Evolutionary conservation across 2,797 vertebrate species (phyloP).

Genomic region (Amblyopsis hoosieri): DNA sequence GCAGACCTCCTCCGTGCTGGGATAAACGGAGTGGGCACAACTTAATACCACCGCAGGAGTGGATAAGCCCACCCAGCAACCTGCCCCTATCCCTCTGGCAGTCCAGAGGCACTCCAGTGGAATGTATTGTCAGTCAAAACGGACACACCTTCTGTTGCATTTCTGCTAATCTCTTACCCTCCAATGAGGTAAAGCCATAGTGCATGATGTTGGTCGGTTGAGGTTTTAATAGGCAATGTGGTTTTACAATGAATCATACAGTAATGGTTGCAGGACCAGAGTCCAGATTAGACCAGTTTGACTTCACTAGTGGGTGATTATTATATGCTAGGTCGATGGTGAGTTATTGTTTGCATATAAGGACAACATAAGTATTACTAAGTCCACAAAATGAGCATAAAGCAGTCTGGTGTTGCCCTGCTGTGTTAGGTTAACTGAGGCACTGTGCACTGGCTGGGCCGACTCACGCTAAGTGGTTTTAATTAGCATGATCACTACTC

Average conservation of each 20-base stretch:
- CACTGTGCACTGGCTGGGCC: constrained; percentile 43
- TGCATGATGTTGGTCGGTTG: background rate
- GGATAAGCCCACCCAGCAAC: constrained; percentile 72
- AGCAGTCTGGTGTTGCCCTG: constrained; percentile 25
- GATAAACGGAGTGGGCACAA: constrained; percentile 61
- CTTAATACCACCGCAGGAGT: constrained; percentile 74
- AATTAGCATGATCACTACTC: constrained; percentile 58
- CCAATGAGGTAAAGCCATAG: background rate
- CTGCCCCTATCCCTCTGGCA: constrained; percentile 48
- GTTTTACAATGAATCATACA: too few species aligned
- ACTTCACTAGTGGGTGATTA: too few species aligned
- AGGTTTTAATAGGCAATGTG: background rate
- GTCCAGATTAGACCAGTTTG: too few species aligned
- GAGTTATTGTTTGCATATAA: constrained; percentile 10
- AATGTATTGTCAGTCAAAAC: constrained; percentile 58
- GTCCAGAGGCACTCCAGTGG: constrained; percentile 59
- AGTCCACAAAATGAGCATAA: constrained; percentile 49
- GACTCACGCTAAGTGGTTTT: constrained; percentile 62
- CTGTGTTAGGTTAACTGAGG: constrained; percentile 46
- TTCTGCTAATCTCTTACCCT: constrained; percentile 2
- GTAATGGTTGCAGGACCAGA: too few species aligned
- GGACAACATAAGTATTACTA: background rate
- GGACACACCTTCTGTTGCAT: constrained; percentile 15
- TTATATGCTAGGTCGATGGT: background rate
- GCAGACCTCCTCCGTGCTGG: constrained; percentile 64